Conservation (phyloP, 2,797 vertebrate genomes). For the Moxostoma hubbsi region DNA sequence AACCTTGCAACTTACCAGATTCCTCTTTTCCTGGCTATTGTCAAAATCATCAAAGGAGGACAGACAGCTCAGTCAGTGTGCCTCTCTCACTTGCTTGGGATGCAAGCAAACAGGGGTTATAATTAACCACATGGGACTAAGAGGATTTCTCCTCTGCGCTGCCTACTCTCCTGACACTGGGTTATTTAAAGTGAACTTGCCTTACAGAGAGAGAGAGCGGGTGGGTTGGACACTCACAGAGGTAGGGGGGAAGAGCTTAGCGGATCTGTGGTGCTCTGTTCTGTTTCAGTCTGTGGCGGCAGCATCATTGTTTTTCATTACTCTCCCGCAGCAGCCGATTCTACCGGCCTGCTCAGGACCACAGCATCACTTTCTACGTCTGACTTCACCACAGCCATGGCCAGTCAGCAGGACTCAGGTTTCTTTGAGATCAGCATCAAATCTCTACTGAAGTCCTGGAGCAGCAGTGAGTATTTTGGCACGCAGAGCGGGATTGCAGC, state of each 20-base stretch:
- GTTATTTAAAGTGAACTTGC: constrained; percentile 38
- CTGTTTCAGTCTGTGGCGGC: constrained; percentile 67
- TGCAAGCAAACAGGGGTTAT: constrained; percentile 73
- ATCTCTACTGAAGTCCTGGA: constrained; percentile 98
- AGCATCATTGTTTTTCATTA: constrained; percentile 68
- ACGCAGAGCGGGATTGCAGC: constrained; percentile 10
- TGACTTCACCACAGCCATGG: constrained; percentile 78
- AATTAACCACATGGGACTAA: constrained; percentile 78
- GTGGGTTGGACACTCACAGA: constrained; percentile 29
- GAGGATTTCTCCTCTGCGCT: constrained; percentile 76
- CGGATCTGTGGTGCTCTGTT: constrained; percentile 78
- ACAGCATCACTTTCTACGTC: constrained; percentile 47
- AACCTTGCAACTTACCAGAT: neutral
- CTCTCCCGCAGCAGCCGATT: constrained; percentile 76
- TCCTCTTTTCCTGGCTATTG: neutral
- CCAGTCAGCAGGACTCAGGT: constrained; percentile 98
- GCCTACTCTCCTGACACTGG: no score
- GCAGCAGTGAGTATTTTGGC: constrained; percentile 89
- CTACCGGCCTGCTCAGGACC: constrained; percentile 54
- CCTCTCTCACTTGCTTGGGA: constrained; percentile 27
- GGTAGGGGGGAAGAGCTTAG: constrained; percentile 72
- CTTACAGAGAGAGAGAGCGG: constrained; percentile 47
- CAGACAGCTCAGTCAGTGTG: neutral
- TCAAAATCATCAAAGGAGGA: neutral
- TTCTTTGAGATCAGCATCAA: constrained; percentile 99